Evolutionary conservation across 2,113 vertebrate species (phyloP), one percentile per base, ranked within the genome.

Genomic region (Calidris pygmaea): DNA sequence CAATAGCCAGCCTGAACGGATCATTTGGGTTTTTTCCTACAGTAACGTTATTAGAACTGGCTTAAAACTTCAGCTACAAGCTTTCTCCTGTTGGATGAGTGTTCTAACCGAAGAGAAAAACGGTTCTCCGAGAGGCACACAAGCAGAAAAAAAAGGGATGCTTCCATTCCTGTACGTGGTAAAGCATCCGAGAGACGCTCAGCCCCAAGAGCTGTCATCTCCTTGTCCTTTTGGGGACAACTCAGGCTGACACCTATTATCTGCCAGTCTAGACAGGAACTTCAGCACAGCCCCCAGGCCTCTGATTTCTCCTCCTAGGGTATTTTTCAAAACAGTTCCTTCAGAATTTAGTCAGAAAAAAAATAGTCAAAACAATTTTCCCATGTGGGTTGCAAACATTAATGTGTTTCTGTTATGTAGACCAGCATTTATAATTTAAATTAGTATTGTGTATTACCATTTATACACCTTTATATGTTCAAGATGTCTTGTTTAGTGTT

Each of bases 321-420:
- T 79, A 14, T 45, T 50, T 41, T 91, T 78, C 74, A n/a, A 68
- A 78, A 48, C 3, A 12, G 5, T 35, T 80, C 55, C n/a, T 78
- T 37, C 52, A 85, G 56, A 71, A 77, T 78, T 92, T 13, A 86
- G 30, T 8, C 52, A 68, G n/a, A 60, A 59, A 86, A 78, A 37
- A n/a, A 5, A 0, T 0, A 34, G 35, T 14, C 52, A 24, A 48
- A 75, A 52, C 7, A 6, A 55, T 26, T 24, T 37, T 26, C 41
- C 45, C 37, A 21, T 1, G 5, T 2, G 52, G 18, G 47, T 2
- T 83, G 26, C 35, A n/a, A 76, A 80, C n/a, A 55, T 3, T 15
- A 30, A 12, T 3, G 12, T 0, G 4, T 20, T 85, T 58, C 14
- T 50, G 48, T 30, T 17, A 48, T 0, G 1, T 1, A 70, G 66